These are phyloP conservation scores for Erynnis tages DNA, from an alignment of 2,888 invertebrate genomes.

Conservation along the genomic window DNA sequence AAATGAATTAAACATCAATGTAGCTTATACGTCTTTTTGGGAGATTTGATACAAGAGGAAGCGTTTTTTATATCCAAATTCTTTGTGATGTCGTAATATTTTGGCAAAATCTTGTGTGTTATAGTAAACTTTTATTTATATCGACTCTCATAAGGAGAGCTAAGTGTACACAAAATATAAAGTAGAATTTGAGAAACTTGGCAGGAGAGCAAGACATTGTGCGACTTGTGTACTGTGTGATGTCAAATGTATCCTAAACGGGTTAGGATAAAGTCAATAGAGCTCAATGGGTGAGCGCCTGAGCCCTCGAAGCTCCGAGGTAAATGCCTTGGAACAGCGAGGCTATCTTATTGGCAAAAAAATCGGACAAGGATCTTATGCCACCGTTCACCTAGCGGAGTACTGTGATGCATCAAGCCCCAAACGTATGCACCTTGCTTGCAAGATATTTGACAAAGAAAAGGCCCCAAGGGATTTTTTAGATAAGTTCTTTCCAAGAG, in stretches of 20 bases:
- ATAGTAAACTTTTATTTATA: conserved; percentile 58
- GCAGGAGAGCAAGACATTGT: conserved; percentile 69
- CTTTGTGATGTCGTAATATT: conserved; percentile 80
- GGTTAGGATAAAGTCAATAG: conserved; percentile 78
- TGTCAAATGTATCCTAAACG: conserved; percentile 82
- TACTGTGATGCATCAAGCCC: conserved; percentile 87
- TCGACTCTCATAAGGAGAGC: conserved; percentile 68
- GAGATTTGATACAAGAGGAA: conserved; percentile 73
- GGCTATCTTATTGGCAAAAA: conserved; percentile 92
- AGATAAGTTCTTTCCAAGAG: conserved; percentile 95
- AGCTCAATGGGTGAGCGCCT: conserved; percentile 87
- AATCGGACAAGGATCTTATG: conserved; percentile 95
- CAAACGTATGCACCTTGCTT: conserved; percentile 89
- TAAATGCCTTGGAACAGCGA: conserved; percentile 91
- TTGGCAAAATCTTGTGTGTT: conserved; percentile 75
- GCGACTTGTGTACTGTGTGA: conserved; percentile 71
- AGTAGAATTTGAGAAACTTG: conserved; percentile 61
- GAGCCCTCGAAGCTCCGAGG: conserved; percentile 90
- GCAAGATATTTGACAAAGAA: conserved; percentile 95
- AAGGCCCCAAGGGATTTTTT: conserved; percentile 94
- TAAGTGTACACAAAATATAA: conserved; percentile 58
- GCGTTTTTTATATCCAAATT: conserved; percentile 80
- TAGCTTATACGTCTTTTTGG: conserved; percentile 76
- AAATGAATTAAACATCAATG: conserved; percentile 74
- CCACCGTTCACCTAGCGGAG: conserved; percentile 93